Evolutionary conservation across 2,113 vertebrate species (phyloP).

Genomic region (Cheirogaleus medius): DNA sequence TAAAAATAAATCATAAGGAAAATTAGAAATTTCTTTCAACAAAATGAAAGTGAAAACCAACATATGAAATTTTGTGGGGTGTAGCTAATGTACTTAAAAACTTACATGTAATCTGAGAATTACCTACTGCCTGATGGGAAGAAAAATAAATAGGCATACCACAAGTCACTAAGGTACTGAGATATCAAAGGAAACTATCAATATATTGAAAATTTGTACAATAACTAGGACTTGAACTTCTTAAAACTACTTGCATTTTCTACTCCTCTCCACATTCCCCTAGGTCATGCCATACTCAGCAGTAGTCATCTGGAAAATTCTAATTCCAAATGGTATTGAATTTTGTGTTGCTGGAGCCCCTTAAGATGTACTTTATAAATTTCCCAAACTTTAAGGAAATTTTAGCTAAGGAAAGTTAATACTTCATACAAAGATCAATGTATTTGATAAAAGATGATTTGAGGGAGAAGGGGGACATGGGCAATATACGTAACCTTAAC

Average conservation of each 20-base stretch:
- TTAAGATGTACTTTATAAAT: not conserved
- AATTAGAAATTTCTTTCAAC: not conserved
- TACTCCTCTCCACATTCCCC: too few species aligned
- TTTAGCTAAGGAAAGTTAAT: not conserved
- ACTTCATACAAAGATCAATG: not conserved
- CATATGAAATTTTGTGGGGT: not conserved
- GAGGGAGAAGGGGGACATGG: too few species aligned
- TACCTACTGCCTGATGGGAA: not conserved
- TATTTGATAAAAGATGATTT: not conserved
- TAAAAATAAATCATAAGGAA: not conserved
- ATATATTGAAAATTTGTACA: not conserved
- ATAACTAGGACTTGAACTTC: not conserved
- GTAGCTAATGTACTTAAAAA: not conserved
- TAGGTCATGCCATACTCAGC: fast-evolving
- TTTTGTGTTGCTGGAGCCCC: not conserved
- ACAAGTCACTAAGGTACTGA: not conserved
- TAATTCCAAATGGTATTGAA: not conserved
- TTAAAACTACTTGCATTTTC: not conserved
- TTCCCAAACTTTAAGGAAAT: not conserved
- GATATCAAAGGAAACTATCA: not conserved
- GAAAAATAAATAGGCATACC: not conserved
- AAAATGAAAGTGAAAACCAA: not conserved
- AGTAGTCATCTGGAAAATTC: not conserved
- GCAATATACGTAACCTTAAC: too few species aligned
- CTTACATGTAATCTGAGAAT: not conserved